A percentile compares a stretch with the other conserved stretches of the same genome.
phyloP scores from a whole-genome alignment of 1,140 invertebrate species.

The Aphelenchoides avenae region DNA sequence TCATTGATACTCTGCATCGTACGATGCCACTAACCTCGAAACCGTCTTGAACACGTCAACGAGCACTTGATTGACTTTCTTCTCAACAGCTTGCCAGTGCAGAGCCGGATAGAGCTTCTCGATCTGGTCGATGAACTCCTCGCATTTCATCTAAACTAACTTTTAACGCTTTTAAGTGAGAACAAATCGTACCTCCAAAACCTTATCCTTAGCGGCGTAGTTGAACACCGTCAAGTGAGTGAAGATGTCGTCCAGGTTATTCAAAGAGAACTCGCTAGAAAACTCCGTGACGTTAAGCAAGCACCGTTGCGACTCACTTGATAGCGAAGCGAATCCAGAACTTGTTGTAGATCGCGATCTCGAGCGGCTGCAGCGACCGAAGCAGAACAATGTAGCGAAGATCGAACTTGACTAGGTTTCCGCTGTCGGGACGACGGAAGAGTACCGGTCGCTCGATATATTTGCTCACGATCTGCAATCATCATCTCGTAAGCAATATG shows the following conservation, averaged over 20 bases:
- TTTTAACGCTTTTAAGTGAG: too few species aligned
- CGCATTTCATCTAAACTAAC: constrained; percentile 71
- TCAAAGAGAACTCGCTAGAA: constrained; percentile 68
- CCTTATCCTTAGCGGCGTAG: constrained; percentile 64
- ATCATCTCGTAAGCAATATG: not conserved
- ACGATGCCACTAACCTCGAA: constrained; percentile 62
- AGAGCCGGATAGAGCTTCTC: constrained; percentile 67
- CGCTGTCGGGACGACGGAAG: constrained; percentile 71
- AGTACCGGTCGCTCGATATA: constrained; percentile 79
- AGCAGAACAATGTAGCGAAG: constrained; percentile 78
- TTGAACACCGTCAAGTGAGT: constrained; percentile 92
- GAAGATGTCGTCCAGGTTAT: constrained; percentile 78
- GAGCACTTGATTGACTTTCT: constrained; percentile 72
- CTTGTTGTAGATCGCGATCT: constrained; percentile 73
- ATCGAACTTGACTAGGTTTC: constrained; percentile 78
- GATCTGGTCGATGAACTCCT: constrained; percentile 75
- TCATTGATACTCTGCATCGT: too few species aligned
- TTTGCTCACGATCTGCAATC: constrained; percentile 70
- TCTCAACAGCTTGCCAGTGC: constrained; percentile 60
- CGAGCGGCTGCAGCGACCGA: constrained; percentile 71
- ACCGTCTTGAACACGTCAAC: constrained; percentile 73
- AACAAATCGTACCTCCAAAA: constrained; percentile 61
- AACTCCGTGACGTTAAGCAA: not conserved
- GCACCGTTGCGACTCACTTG: too few species aligned
- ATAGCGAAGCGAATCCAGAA: constrained; percentile 86